These are phyloP conservation scores for Halichoerus grypus DNA, from an alignment of 2,113 vertebrate species.

Conservation along the genomic window DNA sequence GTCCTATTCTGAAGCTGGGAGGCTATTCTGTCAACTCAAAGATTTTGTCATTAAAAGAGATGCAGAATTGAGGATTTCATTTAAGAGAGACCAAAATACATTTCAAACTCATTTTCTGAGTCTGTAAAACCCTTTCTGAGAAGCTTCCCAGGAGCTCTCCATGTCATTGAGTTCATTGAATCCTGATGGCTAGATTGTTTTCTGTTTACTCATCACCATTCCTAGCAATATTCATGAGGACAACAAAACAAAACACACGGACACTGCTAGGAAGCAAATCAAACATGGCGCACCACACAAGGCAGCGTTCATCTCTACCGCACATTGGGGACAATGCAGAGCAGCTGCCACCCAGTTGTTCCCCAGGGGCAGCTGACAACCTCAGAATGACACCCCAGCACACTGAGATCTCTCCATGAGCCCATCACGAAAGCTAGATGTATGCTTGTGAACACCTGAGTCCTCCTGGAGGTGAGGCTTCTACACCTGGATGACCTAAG, in stretches of 20 bases:
- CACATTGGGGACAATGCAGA: rapidly evolving
- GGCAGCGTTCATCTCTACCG: neutral
- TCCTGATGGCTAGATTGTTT: neutral
- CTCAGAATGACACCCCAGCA: neutral
- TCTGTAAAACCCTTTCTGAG: neutral
- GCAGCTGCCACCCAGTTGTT: rapidly evolving
- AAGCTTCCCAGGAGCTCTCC: neutral
- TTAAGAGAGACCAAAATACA: neutral
- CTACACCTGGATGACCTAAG: neutral
- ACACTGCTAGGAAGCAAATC: neutral
- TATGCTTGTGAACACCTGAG: neutral
- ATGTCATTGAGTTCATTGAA: rapidly evolving
- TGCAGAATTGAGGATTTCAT: neutral
- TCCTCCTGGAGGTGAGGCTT: neutral
- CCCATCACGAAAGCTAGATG: neutral
- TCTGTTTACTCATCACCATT: neutral
- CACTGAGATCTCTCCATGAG: rapidly evolving
- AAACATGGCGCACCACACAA: rapidly evolving
- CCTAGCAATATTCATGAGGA: neutral
- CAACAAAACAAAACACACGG: neutral
- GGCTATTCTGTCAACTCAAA: neutral
- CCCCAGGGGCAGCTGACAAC: neutral
- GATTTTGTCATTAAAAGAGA: neutral
- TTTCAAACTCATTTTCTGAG: neutral
- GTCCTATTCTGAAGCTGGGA: neutral